Evolutionary conservation across 2,797 vertebrate genomes (phyloP).

Genomic region (Bovichtus diacanthus): DNA sequence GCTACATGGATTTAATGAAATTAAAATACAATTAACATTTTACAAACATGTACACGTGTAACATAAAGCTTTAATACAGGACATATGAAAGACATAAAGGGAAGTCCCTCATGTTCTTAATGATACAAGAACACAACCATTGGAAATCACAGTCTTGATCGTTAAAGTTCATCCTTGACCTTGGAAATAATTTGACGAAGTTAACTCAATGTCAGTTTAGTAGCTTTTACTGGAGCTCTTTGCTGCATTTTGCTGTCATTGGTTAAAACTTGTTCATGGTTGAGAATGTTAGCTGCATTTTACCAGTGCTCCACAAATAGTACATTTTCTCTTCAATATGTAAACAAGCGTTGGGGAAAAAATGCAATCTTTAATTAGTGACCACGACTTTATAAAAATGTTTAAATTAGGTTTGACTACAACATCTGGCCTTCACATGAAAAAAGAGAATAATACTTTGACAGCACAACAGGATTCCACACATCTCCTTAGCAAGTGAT

Average conservation of each 20-base stretch:
- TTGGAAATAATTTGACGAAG: neutral
- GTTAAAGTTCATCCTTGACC: neutral
- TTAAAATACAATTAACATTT: slow-evolving; percentile 37
- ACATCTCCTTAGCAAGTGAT: neutral
- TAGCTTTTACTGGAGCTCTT: no score
- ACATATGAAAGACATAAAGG: slow-evolving; percentile 11
- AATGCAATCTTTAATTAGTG: neutral
- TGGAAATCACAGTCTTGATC: slow-evolving; percentile 11
- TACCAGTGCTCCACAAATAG: neutral
- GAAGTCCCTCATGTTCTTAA: neutral
- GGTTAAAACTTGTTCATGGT: neutral
- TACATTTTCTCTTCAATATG: slow-evolving; percentile 11
- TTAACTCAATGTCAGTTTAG: no score
- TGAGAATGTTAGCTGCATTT: neutral
- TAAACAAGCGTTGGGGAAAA: slow-evolving; percentile 12
- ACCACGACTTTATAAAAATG: slow-evolving; percentile 11
- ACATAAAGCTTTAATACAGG: neutral
- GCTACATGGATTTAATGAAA: slow-evolving; percentile 34
- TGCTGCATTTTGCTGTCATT: no score
- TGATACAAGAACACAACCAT: neutral
- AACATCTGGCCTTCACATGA: slow-evolving; percentile 2
- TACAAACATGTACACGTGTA: slow-evolving; percentile 4
- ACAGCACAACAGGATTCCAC: slow-evolving; percentile 6
- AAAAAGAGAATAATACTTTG: neutral
- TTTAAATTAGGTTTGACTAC: neutral